Base-by-base conservation (phyloP, 2,797 vertebrate species). In the Emys orbicularis region DNA sequence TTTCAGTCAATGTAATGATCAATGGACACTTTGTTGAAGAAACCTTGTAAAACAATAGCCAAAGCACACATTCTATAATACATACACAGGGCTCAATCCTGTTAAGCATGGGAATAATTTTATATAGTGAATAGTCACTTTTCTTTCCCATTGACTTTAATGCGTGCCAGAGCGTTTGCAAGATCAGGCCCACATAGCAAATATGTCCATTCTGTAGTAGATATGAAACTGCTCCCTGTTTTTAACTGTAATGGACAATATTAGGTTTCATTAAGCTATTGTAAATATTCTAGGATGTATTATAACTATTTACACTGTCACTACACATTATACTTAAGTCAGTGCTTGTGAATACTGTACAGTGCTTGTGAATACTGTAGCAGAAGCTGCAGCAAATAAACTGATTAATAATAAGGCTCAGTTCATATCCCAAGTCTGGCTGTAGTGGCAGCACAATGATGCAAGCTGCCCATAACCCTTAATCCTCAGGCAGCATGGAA, bases 391-490 rank as follows among this genome's bases (percentile, higher is more conserved):
- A 65, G 61, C 15, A 72, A 72, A 72, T 41, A 41, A 72, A 72
- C 65, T 41, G 18, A 41, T 18, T 37, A n/a, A 72, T 41, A 68
- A 10, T n/a, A 68, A 19, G 61, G 9, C n/a, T 37, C n/a, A 37
- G 65, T 41, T 72, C 19, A 41, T 72, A 23, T n/a, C 18, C 19
- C n/a, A 47, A 84, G 3, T 34, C 65, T 41, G 6, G 34, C 37
- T 87, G 5, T 5, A 65, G 79, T 68, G 9, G 16, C 81, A 57
- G 19, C 8, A 74, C 16, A n/a, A 37, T 1, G 8, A 16, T 79
- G 37, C 34, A 92, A 68, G 5, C 0, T 5, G 49, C 9, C 4
- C n/a, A 89, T 68, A 90, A 83, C 0, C 0, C 0, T 25, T 23
- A 68, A 34, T 44, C 11, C 13, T 34, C 76, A 41, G 76, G 76